Evolutionary conservation across 2,888 invertebrate genomes (phyloP).

Genomic region (Mimumesa dahlbomi): DNA sequence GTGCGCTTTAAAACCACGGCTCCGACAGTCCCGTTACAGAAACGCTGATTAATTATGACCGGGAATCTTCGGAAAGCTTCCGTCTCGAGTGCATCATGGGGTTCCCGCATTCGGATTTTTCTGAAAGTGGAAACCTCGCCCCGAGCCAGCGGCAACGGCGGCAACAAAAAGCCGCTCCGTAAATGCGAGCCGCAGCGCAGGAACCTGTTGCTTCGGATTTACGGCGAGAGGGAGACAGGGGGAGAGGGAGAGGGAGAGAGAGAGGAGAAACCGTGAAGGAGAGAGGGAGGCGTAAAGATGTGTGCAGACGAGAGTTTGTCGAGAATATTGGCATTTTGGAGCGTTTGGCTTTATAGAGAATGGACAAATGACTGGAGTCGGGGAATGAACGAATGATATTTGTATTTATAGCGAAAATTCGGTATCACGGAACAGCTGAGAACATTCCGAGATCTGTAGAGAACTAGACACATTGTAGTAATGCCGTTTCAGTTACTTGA

Average conservation of each 20-base stretch:
- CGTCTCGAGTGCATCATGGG: neutral
- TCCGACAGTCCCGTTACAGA: no score
- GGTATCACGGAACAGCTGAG: no score
- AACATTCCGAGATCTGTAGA: no score
- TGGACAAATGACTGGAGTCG: no score
- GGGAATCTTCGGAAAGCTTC: neutral
- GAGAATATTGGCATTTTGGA: no score
- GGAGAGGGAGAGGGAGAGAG: conserved; percentile 11
- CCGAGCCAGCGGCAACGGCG: conserved; percentile 35
- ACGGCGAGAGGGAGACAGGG: conserved; percentile 34
- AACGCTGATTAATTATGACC: neutral
- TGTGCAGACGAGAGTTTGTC: no score
- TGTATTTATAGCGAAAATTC: no score
- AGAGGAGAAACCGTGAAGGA: conserved; percentile 4
- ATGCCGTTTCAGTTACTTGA: no score
- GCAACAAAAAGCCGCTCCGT: conserved; percentile 58
- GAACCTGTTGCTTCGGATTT: conserved; percentile 75
- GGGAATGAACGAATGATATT: no score
- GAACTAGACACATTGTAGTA: no score
- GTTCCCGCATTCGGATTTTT: conserved; percentile 46
- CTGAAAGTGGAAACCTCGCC: conserved; percentile 63
- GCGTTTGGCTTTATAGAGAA: no score
- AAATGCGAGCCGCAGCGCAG: conserved; percentile 58
- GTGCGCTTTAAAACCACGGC: no score
- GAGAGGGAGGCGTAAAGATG: neutral